A percentile compares a stretch with the other conserved stretches of the same genome.
Evolutionary conservation across 2,888 invertebrate genomes (phyloP).

Genomic region (Xylocampa areola): DNA sequence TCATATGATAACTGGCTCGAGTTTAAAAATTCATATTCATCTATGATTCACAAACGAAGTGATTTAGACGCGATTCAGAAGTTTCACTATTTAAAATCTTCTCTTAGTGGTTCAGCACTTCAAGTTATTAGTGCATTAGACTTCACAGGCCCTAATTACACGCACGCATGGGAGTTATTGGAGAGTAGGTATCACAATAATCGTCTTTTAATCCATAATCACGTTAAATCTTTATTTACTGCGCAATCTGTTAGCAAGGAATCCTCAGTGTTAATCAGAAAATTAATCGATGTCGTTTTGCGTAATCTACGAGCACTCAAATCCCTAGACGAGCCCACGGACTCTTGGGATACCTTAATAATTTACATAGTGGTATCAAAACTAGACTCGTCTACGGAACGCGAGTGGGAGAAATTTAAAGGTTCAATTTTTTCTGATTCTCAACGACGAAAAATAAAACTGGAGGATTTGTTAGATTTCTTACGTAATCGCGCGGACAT

Average conservation of each 20-base stretch:
- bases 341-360: not conserved
- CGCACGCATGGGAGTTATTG: slow-evolving; percentile 7
- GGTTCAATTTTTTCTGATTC: not conserved
- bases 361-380: slow-evolving; percentile 3
- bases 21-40: not conserved
- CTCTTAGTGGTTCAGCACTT: no score
- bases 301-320: slow-evolving; percentile 3
- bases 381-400: slow-evolving; percentile 4
- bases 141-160: slow-evolving; percentile 4
- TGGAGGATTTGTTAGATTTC: slow-evolving; percentile 1
- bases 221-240: slow-evolving; percentile 6
- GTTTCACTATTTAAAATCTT: no score
- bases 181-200: slow-evolving; percentile 8
- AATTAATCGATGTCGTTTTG: slow-evolving; percentile 1
- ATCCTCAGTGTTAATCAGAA: slow-evolving; percentile 6
- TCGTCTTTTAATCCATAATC: slow-evolving; percentile 3
- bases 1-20: slow-evolving; percentile 2
- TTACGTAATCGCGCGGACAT: slow-evolving; percentile 12
- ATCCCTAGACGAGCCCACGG: slow-evolving; percentile 2
- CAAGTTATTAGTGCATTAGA: slow-evolving; percentile 7
- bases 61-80: slow-evolving; percentile 1
- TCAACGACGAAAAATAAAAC: not conserved
- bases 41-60: slow-evolving; percentile 1
- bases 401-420: slow-evolving; percentile 7
- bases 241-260: slow-evolving; percentile 13